Evolutionary conservation across 2,113 vertebrate genomes (phyloP).

Genomic region (Oceanites oceanicus): DNA sequence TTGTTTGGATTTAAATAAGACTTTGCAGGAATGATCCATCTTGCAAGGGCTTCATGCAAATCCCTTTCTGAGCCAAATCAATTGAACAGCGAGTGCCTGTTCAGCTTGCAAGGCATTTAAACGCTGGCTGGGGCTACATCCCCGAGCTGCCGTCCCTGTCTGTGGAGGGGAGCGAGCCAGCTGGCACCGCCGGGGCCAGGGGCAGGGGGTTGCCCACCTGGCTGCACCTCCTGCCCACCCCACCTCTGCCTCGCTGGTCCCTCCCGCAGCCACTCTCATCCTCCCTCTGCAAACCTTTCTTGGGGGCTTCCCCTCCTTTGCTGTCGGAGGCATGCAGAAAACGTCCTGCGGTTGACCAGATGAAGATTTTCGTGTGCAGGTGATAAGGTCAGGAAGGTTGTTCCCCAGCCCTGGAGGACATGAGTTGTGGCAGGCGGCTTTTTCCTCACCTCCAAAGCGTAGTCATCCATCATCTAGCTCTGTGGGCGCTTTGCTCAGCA

Average conservation of each 20-base stretch:
- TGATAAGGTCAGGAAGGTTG: neutral
- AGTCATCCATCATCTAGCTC: neutral
- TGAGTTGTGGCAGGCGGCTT: neutral
- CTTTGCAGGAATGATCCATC: neutral
- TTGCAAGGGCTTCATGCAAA: neutral
- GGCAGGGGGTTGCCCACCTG: accelerated
- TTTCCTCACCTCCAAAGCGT: neutral
- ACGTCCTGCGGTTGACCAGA: neutral
- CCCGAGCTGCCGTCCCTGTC: neutral
- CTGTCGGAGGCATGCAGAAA: neutral
- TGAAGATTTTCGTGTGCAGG: neutral
- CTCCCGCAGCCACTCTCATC: neutral
- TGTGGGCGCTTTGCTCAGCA: neutral
- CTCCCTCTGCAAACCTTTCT: neutral
- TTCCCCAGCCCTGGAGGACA: neutral
- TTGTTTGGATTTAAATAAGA: neutral
- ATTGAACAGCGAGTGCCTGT: neutral
- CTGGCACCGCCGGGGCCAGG: neutral
- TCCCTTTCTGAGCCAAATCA: neutral
- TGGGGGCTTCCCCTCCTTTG: neutral
- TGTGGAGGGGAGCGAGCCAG: neutral
- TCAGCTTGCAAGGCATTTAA: neutral
- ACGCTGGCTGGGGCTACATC: neutral
- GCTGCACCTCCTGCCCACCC: neutral
- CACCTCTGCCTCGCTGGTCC: neutral